phyloP scores from a whole-genome alignment of 1,140 invertebrate genomes.

The Lordiphosa stackelbergi region DNA sequence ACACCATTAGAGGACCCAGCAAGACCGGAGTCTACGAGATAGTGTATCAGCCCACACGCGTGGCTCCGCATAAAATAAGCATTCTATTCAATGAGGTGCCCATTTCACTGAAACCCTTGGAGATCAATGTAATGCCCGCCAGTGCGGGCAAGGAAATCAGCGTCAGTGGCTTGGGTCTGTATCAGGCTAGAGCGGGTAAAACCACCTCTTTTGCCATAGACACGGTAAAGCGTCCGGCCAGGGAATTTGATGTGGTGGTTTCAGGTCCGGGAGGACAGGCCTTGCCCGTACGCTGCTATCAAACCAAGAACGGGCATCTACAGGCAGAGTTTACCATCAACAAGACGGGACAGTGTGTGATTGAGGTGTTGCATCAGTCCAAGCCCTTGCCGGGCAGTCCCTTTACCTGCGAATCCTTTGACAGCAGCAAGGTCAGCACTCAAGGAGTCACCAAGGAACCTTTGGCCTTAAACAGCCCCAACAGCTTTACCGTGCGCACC shows the following conservation, averaged over 20 bases:
- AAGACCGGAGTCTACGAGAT: conserved; percentile 87
- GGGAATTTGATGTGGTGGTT: conserved; percentile 94
- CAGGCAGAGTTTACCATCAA: conserved; percentile 94
- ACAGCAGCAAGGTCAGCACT: conserved; percentile 87
- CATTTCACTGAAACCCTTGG: conserved; percentile 79
- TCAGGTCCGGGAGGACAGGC: conserved; percentile 92
- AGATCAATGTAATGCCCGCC: conserved; percentile 79
- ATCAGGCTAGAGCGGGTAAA: conserved; percentile 88
- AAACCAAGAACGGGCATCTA: conserved; percentile 95
- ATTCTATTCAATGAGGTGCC: conserved; percentile 88
- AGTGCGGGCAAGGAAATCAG: conserved; percentile 83
- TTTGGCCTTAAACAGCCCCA: conserved; percentile 89
- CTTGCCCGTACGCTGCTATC: conserved; percentile 95
- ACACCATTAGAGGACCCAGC: conserved; percentile 83
- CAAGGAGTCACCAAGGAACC: conserved; percentile 87
- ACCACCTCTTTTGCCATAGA: conserved; percentile 93
- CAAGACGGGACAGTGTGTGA: conserved; percentile 83
- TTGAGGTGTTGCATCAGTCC: conserved; percentile 93
- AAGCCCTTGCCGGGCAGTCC: conserved; percentile 96
- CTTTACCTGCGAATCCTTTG: conserved; percentile 96
- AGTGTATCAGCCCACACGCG: conserved; percentile 89
- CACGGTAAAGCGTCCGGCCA: conserved; percentile 88
- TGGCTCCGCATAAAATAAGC: conserved; percentile 89
- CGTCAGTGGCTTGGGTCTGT: conserved; percentile 85
- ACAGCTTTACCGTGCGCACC: conserved; percentile 92